Conservation (phyloP, 2,888 invertebrate species). For the Tachystola acroxantha region DNA sequence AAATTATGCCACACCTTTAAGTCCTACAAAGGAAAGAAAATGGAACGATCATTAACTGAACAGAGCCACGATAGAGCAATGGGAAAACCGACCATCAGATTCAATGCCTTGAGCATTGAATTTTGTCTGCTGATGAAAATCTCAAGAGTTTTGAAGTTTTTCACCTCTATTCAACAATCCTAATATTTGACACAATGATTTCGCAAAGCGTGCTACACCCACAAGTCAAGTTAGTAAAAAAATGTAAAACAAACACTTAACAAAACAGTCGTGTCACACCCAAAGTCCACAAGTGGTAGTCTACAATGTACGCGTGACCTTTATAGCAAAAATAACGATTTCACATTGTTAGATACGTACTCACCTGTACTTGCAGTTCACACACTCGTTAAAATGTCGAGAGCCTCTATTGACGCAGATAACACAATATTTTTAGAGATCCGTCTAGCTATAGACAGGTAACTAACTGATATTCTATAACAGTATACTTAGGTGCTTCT, state of each 20-base stretch:
- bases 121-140: too few relatives aligned
- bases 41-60: too few relatives aligned
- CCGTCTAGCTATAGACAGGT: background rate
- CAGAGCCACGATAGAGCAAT: too few relatives aligned
- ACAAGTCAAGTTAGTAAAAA: background rate
- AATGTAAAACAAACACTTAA: slow-evolving; percentile 14
- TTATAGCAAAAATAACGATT: slow-evolving; percentile 19
- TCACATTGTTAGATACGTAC: slow-evolving; percentile 17
- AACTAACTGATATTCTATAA: background rate
- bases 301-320: slow-evolving; percentile 23
- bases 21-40: too few relatives aligned
- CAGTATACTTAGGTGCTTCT: too few relatives aligned
- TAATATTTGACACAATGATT: background rate
- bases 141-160: too few relatives aligned
- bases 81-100: too few relatives aligned
- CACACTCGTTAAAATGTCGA: slow-evolving; percentile 12
- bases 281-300: slow-evolving; percentile 12
- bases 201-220: background rate
- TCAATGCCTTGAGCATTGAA: too few relatives aligned
- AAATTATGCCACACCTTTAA: too few relatives aligned
- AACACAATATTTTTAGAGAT: background rate
- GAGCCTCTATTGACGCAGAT: slow-evolving; percentile 11
- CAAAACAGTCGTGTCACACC: slow-evolving; percentile 14
- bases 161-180: too few relatives aligned
- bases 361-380: background rate